Evolutionary conservation across 1,140 invertebrate species (phyloP).

Genomic region (Neodiprion lecontei): DNA sequence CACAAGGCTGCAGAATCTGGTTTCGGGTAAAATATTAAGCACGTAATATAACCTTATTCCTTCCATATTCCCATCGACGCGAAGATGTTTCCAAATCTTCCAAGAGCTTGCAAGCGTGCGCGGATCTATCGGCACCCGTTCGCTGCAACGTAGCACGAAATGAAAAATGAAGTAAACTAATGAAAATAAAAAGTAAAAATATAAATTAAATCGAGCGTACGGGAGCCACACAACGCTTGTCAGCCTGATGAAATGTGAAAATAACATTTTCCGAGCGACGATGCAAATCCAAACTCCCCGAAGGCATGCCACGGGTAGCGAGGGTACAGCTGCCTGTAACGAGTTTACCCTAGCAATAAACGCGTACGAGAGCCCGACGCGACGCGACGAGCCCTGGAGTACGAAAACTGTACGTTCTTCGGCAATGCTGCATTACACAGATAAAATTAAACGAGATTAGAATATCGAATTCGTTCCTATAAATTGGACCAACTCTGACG

Average conservation of each 20-base stretch:
- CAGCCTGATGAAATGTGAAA: conserved; percentile 5
- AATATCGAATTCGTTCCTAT: not conserved
- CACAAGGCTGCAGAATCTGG: not conserved
- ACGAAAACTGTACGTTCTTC: not conserved
- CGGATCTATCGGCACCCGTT: not conserved
- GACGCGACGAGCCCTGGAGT: not conserved
- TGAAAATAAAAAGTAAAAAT: not conserved
- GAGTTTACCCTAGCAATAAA: conserved; percentile 7
- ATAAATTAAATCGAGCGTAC: conserved; percentile 1
- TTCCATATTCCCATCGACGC: not conserved
- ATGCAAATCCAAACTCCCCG: conserved; percentile 7
- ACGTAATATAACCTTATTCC: too few species aligned
- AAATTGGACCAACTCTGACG: too few species aligned
- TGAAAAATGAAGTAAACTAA: not conserved
- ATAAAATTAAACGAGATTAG: not conserved
- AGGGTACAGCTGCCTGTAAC: not conserved
- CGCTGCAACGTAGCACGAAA: not conserved
- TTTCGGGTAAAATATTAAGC: too few species aligned
- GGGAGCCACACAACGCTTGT: not conserved
- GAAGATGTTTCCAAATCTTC: too few species aligned
- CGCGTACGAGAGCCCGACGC: not conserved
- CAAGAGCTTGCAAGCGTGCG: too few species aligned
- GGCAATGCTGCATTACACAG: not conserved
- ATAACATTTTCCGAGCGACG: conserved; percentile 2
- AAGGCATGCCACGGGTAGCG: not conserved